Base-by-base conservation (phyloP, 2,113 vertebrate species). In the Athene noctua region DNA sequence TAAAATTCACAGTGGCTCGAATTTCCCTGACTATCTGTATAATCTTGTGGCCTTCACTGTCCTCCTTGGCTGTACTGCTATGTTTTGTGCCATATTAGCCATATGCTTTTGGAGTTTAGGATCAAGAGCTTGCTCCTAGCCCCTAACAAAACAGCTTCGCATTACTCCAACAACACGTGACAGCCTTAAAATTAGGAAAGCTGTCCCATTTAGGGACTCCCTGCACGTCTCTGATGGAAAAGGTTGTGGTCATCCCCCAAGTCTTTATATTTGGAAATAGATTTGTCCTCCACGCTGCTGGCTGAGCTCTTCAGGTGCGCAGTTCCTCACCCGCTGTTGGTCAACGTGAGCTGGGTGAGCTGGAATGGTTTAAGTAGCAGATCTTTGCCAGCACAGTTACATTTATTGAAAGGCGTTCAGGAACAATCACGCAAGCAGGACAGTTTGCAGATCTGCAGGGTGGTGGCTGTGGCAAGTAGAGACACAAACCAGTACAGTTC, bases 351-450 rank as follows among this genome's bases (percentile, higher is more conserved):
- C 18, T 66, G 42, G 58, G 23, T 26, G 29, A 61, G 49, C 44
- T 80, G 86, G 40, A 36, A 12, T 4, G 0, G 9, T 77, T 42
- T 13, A 21, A n/a, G 67, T 11, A 67, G 52, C n/a, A 75, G 61
- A 3, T 51, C n/a, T 63, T 66, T 66, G 34, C 30, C 46, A 27
- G 73, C 46, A 18, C 5, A 15, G 22, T 55, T 46, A 8, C 4
- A 1, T 1, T 29, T 72, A 2, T 6, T 38, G 38, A 18, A 71
- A 42, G 0, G 15, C 21, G 10, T 17, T 79, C 15, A 18, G 74
- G 65, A 38, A 0, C 67, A n/a, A 11, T 2, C 13, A 5, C 19
- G 12, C 0, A 2, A 46, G n/a, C 22, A 38, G 62, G 15, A 14
- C 62, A 70, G 16, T 63, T 34, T 29, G 42, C 29, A 47, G 38